Evolutionary conservation across 2,797 vertebrate species (phyloP), one percentile per base, ranked within the genome.

Genomic region (Cetoscarus ocellatus): DNA sequence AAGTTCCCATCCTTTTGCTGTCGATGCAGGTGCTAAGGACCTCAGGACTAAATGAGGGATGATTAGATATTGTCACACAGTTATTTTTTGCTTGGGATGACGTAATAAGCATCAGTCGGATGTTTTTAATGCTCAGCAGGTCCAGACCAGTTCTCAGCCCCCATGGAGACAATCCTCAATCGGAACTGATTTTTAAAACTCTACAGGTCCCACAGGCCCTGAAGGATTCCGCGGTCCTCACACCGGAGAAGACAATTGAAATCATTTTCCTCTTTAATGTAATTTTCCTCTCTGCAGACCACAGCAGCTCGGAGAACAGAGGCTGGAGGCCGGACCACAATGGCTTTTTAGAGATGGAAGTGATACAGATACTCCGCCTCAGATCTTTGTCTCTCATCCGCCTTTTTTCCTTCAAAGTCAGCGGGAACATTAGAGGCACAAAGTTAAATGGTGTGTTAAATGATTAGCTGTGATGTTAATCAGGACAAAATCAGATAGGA

Each of bases 341-440:
- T 83, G 75, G 83, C 80, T 90, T 87, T 87, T 83, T 67, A 70
- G 66, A 83, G 87, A 87, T 87, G 76, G 85, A 57, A 68, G 69
- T 27, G 82, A 88, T 90, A 84, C 51, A 10, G 62, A 74, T 79
- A 78, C 80, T 83, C 48, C 72, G 39, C 64, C 67, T 84, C 75
- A 86, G 85, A 86, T 90, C 75, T 59, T 84, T 85, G 68, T 91
- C 83, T 72, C 66, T 58, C 63, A 45, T 45, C 77, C 5, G 34
- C 51, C 51, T 59, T 64, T 68, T 74, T 60, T 40, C 27, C 17
- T 71, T 54, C 73, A 85, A 91, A 82, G 79, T 79, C 79, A 76
- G 57, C 63, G 10, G 13, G 57, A 76, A 79, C 82, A 73, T 80
- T 66, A 42, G 42, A 45, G 49, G 61, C 43, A 62, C 77, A 80